These are phyloP conservation scores for Tarsius wallacei DNA, from an alignment of 2,797 vertebrate species.

Conservation along the genomic window DNA sequence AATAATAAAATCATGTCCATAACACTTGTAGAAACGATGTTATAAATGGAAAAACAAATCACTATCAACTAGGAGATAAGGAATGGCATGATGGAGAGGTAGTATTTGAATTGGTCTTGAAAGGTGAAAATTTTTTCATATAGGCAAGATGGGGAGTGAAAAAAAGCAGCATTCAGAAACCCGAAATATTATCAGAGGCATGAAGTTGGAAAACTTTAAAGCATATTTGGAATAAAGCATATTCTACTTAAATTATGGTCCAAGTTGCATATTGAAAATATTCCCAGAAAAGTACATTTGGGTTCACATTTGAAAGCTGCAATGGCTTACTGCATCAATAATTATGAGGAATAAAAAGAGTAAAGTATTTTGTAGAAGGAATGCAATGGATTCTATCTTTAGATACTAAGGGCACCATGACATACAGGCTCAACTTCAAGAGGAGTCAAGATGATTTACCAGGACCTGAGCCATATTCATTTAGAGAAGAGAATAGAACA, in stretches of 20 bases:
- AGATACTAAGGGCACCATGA: background rate
- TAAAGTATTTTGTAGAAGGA: background rate
- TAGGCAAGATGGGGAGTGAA: background rate
- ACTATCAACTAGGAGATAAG: background rate
- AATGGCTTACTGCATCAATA: background rate
- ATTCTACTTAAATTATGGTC: background rate
- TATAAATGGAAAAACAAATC: background rate
- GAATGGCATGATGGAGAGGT: background rate
- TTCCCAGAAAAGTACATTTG: constrained; percentile 15
- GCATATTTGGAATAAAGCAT: background rate
- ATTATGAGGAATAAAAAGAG: constrained; percentile 20
- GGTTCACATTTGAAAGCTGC: background rate
- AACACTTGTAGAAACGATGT: background rate
- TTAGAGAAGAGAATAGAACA: background rate
- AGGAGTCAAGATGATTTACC: background rate
- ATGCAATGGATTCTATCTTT: background rate
- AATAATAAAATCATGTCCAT: constrained; percentile 23
- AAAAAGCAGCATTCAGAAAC: constrained; percentile 3
- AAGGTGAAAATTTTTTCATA: constrained; percentile 54
- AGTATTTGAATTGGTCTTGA: constrained; percentile 1
- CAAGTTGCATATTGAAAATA: constrained; percentile 20
- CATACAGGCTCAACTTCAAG: background rate
- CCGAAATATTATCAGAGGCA: background rate
- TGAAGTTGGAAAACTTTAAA: constrained; percentile 3
- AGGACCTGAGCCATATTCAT: background rate